Evolutionary conservation across 2,797 vertebrate genomes (phyloP).

Genomic region (Manis pentadactyla): DNA sequence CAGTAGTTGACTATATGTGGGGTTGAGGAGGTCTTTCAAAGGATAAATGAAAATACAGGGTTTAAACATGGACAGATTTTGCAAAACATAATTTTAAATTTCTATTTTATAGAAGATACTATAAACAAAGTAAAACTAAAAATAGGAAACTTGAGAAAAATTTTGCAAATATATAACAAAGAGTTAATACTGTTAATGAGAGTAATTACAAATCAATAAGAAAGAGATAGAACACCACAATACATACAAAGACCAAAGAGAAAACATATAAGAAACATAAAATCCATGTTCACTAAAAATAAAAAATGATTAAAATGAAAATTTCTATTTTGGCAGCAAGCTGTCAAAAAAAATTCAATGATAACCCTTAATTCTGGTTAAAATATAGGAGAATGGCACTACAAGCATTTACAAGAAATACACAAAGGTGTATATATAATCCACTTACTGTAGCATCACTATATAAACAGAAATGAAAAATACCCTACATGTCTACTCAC

Average conservation of each 20-base stretch:
- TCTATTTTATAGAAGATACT: not conserved
- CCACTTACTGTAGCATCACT: not conserved
- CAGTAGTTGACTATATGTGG: not conserved
- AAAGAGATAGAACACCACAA: not conserved
- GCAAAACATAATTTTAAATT: constrained; percentile 8
- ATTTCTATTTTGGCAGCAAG: not conserved
- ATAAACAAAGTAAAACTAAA: constrained; percentile 16
- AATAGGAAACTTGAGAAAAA: not conserved
- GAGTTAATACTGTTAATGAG: not conserved
- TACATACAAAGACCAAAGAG: not conserved
- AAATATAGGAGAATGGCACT: not conserved
- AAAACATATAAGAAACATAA: constrained; percentile 7
- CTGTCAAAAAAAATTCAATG: not conserved
- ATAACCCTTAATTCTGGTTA: not conserved
- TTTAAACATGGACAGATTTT: not conserved
- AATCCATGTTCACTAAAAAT: not conserved
- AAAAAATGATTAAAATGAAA: not conserved
- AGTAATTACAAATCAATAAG: not conserved
- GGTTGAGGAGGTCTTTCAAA: not conserved
- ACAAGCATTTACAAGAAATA: not conserved
- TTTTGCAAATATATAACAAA: not conserved
- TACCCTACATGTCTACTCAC: not conserved
- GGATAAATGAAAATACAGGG: not conserved
- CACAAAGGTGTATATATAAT: not conserved
- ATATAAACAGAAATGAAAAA: not conserved